Conservation (phyloP, 2,797 vertebrate species). For the Phrynocephalus forsythii region DNA sequence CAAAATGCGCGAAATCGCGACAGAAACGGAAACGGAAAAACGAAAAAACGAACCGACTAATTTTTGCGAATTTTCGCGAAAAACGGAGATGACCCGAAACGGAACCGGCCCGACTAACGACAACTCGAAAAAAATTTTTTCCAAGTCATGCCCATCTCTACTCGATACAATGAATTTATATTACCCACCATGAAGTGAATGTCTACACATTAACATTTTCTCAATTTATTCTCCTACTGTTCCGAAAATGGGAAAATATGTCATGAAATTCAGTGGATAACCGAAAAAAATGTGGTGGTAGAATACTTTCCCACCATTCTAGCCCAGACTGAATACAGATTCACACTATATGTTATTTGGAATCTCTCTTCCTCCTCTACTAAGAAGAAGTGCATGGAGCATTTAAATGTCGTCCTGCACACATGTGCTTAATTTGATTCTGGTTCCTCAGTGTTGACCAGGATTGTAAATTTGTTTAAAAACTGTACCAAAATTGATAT, state of each 20-base stretch:
- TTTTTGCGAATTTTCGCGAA: too few relatives aligned
- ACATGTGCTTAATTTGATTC: neutral
- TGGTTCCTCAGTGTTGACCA: neutral
- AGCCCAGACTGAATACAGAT: too few relatives aligned
- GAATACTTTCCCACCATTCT: neutral
- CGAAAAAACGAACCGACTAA: too few relatives aligned
- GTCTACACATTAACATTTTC: neutral
- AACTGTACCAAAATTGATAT: neutral
- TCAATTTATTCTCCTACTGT: neutral
- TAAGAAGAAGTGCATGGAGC: neutral
- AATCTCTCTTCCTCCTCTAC: neutral
- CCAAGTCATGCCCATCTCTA: too few relatives aligned
- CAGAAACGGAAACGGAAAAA: too few relatives aligned
- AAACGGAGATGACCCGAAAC: too few relatives aligned
- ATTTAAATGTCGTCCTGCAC: neutral
- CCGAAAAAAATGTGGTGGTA: neutral
- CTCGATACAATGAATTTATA: neutral
- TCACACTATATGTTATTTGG: neutral
- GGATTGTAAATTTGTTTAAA: neutral
- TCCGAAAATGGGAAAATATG: neutral
- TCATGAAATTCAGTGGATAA: neutral
- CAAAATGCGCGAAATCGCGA: too few relatives aligned
- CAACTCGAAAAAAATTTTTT: too few relatives aligned
- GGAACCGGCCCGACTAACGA: too few relatives aligned
- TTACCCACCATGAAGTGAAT: neutral